Evolutionary conservation across 1,140 invertebrate genomes (phyloP).

Genomic region (Cylas formicarius): DNA sequence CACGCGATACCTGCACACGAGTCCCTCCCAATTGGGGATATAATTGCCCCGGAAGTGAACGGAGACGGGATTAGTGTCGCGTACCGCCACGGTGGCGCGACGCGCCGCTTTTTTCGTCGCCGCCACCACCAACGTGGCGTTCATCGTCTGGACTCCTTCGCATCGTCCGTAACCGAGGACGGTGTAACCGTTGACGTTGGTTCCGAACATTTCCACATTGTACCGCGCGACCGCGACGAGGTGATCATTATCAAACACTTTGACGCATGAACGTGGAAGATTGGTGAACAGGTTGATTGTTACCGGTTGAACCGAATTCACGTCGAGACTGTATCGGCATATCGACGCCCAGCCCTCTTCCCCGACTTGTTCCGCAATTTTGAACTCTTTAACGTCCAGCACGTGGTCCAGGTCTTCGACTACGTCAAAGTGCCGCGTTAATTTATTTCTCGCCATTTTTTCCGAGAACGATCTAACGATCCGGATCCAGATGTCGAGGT

Average conservation of each 20-base stretch:
- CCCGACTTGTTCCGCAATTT: neutral
- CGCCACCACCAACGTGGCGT: slow-evolving; percentile 33
- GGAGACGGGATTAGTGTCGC: slow-evolving; percentile 7
- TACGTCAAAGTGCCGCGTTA: too few species aligned
- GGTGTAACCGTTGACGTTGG: slow-evolving; percentile 35
- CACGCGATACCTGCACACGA: slow-evolving; percentile 10
- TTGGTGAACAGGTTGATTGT: slow-evolving; percentile 31
- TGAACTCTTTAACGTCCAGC: slow-evolving; percentile 11
- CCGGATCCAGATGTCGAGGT: too few species aligned
- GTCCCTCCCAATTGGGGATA: slow-evolving; percentile 15
- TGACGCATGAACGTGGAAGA: slow-evolving; percentile 28
- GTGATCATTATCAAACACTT: slow-evolving; percentile 40
- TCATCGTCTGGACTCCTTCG: slow-evolving; percentile 17
- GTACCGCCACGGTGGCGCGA: too few species aligned
- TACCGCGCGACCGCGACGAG: slow-evolving; percentile 28
- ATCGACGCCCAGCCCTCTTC: slow-evolving; percentile 22
- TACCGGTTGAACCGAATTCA: slow-evolving; percentile 20
- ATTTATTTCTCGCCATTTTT: too few species aligned
- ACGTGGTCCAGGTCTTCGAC: slow-evolving; percentile 15
- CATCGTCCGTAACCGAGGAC: slow-evolving; percentile 38
- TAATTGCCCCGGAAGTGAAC: slow-evolving; percentile 2
- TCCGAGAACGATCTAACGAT: too few species aligned
- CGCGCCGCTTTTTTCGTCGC: slow-evolving; percentile 11
- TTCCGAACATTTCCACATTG: slow-evolving; percentile 24
- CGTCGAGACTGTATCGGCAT: slow-evolving; percentile 20